A percentile compares a stretch with the other conserved stretches of the same genome.
phyloP scores from a whole-genome alignment of 2,797 vertebrate genomes.

The Rousettus madagascariensis region DNA sequence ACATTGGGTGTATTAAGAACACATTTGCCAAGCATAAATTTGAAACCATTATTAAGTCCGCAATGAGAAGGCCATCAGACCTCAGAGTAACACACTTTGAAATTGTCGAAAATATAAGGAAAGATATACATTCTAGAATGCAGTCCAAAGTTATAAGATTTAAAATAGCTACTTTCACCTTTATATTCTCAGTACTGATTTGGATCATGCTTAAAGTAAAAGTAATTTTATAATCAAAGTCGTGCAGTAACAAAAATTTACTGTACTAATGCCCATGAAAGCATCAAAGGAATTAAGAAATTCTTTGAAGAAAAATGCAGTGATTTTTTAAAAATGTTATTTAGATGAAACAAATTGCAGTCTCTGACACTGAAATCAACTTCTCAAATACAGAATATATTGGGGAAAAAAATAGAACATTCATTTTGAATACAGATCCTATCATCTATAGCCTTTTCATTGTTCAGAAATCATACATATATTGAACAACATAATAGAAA shows the following conservation, averaged over 20 bases:
- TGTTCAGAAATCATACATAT: not conserved
- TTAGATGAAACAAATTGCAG: not conserved
- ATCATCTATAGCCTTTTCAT: not conserved
- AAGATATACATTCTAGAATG: not conserved
- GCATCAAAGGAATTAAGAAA: not conserved
- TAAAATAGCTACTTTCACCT: not conserved
- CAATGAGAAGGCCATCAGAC: not conserved
- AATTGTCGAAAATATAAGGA: not conserved
- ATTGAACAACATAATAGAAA: not conserved
- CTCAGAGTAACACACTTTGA: not conserved
- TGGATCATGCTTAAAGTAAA: conserved; percentile 9
- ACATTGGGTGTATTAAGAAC: not conserved
- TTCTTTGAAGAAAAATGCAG: not conserved
- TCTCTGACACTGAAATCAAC: not conserved
- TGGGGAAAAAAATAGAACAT: not conserved
- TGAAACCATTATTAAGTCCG: not conserved
- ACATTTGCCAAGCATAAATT: not conserved
- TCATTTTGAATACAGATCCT: not conserved
- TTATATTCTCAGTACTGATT: not conserved
- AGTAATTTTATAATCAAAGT: not conserved
- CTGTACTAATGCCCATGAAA: not conserved
- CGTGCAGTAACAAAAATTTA: not conserved
- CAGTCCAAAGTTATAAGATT: not conserved
- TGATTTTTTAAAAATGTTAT: not conserved
- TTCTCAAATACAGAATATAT: not conserved